phyloP scores from a whole-genome alignment of 1,140 invertebrate genomes.

The Trichoplusia ni region DNA sequence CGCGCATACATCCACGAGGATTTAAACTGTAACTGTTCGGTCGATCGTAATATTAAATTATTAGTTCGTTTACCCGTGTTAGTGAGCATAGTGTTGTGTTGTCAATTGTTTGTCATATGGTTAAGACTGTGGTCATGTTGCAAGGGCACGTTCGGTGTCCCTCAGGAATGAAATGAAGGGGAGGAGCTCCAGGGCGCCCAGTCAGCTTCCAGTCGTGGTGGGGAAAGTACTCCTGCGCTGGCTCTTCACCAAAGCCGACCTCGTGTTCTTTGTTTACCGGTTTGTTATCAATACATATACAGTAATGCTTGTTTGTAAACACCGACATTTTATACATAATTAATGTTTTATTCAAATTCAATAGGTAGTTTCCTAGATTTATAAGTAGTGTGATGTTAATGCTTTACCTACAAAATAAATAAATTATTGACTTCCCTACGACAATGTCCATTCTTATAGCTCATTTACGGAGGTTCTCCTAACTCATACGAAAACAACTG shows the following conservation, averaged over 20 bases:
- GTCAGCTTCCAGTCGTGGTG: conserved; percentile 58
- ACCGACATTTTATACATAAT: neutral
- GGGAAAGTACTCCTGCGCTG: conserved; percentile 64
- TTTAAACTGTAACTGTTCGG: conserved; percentile 4
- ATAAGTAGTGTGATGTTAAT: neutral
- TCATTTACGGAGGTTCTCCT: no score
- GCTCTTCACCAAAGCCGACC: conserved; percentile 69
- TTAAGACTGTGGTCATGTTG: conserved; percentile 41
- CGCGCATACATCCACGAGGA: conserved; percentile 34
- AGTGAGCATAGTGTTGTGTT: conserved; percentile 10
- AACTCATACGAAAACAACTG: no score
- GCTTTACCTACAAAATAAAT: no score
- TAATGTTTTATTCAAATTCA: neutral
- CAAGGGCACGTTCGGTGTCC: conserved; percentile 17
- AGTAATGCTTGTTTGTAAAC: neutral
- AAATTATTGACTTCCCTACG: no score
- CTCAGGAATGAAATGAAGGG: conserved; percentile 71
- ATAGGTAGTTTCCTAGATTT: neutral
- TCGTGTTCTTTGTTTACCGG: conserved; percentile 71
- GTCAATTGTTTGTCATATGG: conserved; percentile 16
- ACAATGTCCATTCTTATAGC: no score
- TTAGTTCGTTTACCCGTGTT: conserved; percentile 15
- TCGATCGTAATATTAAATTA: neutral
- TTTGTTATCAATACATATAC: conserved; percentile 45
- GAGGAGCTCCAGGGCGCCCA: conserved; percentile 42